These are phyloP conservation scores for Sinotaia quadrata DNA, from an alignment of 2,888 invertebrate species.

Conservation along the genomic window DNA sequence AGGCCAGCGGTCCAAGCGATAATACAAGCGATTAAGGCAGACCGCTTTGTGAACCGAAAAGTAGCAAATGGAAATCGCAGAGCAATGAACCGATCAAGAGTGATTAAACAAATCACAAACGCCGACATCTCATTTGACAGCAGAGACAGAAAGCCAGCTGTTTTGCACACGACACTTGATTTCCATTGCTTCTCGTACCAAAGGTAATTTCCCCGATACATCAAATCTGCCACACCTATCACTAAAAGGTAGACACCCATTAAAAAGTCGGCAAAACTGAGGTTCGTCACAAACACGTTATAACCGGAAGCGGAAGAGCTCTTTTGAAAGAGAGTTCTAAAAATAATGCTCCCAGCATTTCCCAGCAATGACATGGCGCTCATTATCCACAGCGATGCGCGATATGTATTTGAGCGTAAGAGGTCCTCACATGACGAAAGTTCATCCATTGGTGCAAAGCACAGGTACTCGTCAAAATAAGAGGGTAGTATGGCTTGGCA, in stretches of 20 bases:
- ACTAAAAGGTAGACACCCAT: conserved; percentile 18
- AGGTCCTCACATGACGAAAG: conserved; percentile 16
- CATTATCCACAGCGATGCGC: conserved; percentile 2
- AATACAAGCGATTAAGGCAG: conserved; percentile 13
- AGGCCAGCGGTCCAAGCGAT: conserved; percentile 1
- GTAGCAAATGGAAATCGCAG: conserved; percentile 12
- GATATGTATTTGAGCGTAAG: background rate
- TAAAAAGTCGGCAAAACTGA: conserved; percentile 14
- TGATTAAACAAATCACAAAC: conserved; percentile 13
- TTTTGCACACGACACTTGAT: background rate
- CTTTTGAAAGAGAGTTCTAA: background rate
- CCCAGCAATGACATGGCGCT: background rate
- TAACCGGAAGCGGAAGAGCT: background rate
- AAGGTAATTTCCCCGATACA: conserved; percentile 2
- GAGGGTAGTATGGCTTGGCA: background rate
- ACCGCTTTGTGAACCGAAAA: conserved; percentile 1
- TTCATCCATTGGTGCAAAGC: conserved; percentile 3
- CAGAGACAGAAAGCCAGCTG: conserved; percentile 16
- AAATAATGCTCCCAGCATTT: background rate
- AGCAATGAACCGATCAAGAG: conserved; percentile 15
- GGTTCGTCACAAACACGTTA: conserved; percentile 14
- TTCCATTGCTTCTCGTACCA: conserved; percentile 2
- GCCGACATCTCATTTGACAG: conserved; percentile 18
- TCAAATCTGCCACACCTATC: conserved; percentile 4
- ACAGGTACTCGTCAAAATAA: background rate